Conservation (phyloP, 1,140 invertebrate species). For the Drosophila parvula region DNA sequence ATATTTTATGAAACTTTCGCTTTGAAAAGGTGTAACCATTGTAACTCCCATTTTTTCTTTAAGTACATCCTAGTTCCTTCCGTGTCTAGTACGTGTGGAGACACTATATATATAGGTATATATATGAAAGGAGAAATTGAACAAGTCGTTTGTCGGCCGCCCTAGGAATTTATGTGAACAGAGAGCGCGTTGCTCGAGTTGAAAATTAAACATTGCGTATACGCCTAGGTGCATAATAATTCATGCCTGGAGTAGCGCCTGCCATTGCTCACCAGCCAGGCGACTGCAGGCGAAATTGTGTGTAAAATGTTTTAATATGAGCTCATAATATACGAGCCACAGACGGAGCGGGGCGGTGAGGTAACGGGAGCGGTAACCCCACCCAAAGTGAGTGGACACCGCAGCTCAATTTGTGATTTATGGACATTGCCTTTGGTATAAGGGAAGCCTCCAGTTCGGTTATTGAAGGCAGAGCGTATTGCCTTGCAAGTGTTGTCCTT, state of each 20-base stretch:
- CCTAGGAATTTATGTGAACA: conserved; percentile 76
- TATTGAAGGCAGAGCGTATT: conserved; percentile 25
- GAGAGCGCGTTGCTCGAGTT: conserved; percentile 59
- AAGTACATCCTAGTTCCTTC: conserved; percentile 12
- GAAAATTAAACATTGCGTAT: conserved; percentile 83
- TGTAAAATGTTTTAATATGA: conserved; percentile 82
- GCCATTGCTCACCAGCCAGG: conserved; percentile 41
- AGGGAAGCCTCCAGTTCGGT: conserved; percentile 18
- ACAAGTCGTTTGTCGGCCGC: conserved; percentile 79
- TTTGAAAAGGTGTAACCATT: not conserved
- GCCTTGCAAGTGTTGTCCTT: conserved; percentile 59
- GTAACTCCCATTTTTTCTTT: not conserved
- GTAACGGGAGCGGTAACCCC: not conserved
- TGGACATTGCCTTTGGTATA: conserved; percentile 28
- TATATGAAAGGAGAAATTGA: conserved; percentile 70
- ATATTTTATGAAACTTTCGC: not conserved
- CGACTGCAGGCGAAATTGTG: conserved; percentile 74
- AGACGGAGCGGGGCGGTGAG: conserved; percentile 22
- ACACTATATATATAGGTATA: conserved; percentile 44
- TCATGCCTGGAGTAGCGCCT: conserved; percentile 61
- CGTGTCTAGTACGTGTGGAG: conserved; percentile 33
- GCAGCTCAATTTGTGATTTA: conserved; percentile 80
- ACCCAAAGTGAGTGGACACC: conserved; percentile 29
- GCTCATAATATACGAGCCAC: conserved; percentile 75
- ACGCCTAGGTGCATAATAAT: conserved; percentile 83